Evolutionary conservation across 2,888 invertebrate genomes (phyloP), one percentile per base, ranked within the genome.

Genomic region (Sinodicranocentrus sp.): DNA sequence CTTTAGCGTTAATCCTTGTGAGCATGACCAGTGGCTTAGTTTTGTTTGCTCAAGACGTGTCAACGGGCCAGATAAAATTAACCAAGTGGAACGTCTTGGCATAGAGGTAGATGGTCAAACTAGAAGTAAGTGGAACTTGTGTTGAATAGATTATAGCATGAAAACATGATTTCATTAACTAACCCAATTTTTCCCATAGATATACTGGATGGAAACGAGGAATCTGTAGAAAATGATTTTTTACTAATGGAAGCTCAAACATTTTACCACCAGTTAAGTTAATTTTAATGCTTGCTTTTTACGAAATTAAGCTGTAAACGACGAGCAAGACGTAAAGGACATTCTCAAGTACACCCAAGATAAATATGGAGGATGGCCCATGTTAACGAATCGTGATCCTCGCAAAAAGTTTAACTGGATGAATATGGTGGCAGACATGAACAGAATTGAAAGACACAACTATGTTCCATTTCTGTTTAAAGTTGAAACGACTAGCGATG

Each of bases 291-390:
- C n/a, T n/a, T n/a, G n/a, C n/a, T n/a, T n/a, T n/a, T n/a, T n/a
- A n/a, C n/a, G n/a, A n/a, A n/a, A n/a, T n/a, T n/a, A 33, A 78
- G 79, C 48, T 10, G 70, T 48, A 33, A 15, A 26, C 13, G 79
- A 71, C n/a, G 71, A 79, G 6, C n/a, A 19, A 15, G 79, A 79
- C 52, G 39, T 79, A 2, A 26, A 10, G 1, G 52, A 48, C n/a
- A 79, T 79, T 33, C 2, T 52, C 19, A 61, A 1, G 23, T 28
- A 48, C 17, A 8, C 26, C 17, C 13, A 10, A 26, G 0, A 19
- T 6, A 19, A 52, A 15, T 79, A 79, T 28, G 79, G 79, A 19
- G 59, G 70, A 21, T 79, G 79, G 79, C 79, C 79, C 3, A 43
- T 79, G 21, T 39, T 79, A 2, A 72, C 71, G 8, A 71, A 72